Conservation (phyloP, 2,888 invertebrate species). For the Drosophila flavopinicola region DNA sequence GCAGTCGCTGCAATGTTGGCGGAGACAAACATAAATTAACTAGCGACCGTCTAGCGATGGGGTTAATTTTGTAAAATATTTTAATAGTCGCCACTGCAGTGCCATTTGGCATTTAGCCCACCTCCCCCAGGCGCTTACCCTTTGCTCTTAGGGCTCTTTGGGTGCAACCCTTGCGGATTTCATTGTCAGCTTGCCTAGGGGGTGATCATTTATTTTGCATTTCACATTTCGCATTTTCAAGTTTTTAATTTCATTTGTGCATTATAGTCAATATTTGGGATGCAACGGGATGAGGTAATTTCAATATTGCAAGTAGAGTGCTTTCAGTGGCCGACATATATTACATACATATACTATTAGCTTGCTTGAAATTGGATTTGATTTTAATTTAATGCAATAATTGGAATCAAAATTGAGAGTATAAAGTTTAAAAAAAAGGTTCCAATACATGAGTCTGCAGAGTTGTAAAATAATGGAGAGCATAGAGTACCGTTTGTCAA, state of each 20-base stretch:
- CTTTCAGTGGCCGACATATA: too few relatives aligned
- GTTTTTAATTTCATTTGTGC: constrained; percentile 61
- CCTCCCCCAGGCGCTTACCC: neutral
- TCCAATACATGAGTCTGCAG: too few relatives aligned
- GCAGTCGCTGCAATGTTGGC: constrained; percentile 53
- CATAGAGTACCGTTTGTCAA: neutral
- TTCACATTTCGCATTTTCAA: constrained; percentile 65
- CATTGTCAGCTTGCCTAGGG: neutral
- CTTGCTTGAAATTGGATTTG: too few relatives aligned
- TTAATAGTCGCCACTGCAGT: constrained; percentile 62
- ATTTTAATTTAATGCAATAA: too few relatives aligned
- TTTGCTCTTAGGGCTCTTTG: neutral
- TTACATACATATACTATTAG: too few relatives aligned
- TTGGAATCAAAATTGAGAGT: too few relatives aligned
- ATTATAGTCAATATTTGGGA: constrained; percentile 54
- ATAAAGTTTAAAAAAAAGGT: too few relatives aligned
- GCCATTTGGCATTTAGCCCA: constrained; percentile 33
- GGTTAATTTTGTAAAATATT: constrained; percentile 73
- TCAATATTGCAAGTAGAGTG: neutral
- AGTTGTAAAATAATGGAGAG: neutral
- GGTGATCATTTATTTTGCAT: constrained; percentile 64
- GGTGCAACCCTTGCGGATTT: constrained; percentile 35
- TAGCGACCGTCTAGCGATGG: constrained; percentile 45
- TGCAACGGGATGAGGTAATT: constrained; percentile 22
- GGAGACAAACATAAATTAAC: constrained; percentile 61